These are phyloP conservation scores for Cydia amplana DNA, from an alignment of 1,140 invertebrate species.

Conservation along the genomic window DNA sequence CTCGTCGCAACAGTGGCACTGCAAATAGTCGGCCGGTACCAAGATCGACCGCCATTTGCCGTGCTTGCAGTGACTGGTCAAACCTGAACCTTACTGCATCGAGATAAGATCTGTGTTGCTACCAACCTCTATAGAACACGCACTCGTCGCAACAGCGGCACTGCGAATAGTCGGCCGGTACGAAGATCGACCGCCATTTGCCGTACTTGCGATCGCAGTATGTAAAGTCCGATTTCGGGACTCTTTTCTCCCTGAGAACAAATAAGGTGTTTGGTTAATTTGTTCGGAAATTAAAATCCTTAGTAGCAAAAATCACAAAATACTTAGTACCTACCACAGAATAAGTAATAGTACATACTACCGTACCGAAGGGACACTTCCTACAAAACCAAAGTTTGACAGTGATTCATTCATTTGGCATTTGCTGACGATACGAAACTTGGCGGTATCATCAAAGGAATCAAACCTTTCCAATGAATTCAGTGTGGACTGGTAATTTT, in stretches of 20 bases:
- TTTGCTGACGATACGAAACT: too few relatives aligned
- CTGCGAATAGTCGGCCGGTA: slow-evolving; percentile 61
- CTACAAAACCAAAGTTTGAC: too few relatives aligned
- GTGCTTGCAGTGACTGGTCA: slow-evolving; percentile 45
- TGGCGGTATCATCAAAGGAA: too few relatives aligned
- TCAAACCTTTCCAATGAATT: too few relatives aligned
- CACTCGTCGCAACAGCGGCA: slow-evolving; percentile 70
- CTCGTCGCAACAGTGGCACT: slow-evolving; percentile 68
- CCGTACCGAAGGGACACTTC: too few relatives aligned
- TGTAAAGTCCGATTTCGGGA: slow-evolving; percentile 45
- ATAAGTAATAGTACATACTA: too few relatives aligned
- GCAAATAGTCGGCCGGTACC: slow-evolving; percentile 59
- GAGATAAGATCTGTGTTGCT: too few relatives aligned
- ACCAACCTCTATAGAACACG: slow-evolving; percentile 62
- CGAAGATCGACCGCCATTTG: slow-evolving; percentile 59
- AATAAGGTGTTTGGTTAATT: neutral
- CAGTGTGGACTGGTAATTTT: too few relatives aligned
- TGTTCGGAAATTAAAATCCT: neutral
- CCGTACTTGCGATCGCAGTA: slow-evolving; percentile 70
- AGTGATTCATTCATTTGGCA: too few relatives aligned
- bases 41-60: slow-evolving; percentile 62
- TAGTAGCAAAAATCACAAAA: too few relatives aligned
- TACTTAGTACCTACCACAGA: too few relatives aligned
- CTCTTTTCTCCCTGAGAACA: slow-evolving; percentile 53
- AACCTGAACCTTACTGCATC: too few relatives aligned